A percentile compares a stretch with the other conserved stretches of the same genome.
These are phyloP conservation scores for Pseudorhiza aurosa DNA, from an alignment of 30 jellyfish, hydroid and myxozoan genomes.

Conservation along the genomic window DNA sequence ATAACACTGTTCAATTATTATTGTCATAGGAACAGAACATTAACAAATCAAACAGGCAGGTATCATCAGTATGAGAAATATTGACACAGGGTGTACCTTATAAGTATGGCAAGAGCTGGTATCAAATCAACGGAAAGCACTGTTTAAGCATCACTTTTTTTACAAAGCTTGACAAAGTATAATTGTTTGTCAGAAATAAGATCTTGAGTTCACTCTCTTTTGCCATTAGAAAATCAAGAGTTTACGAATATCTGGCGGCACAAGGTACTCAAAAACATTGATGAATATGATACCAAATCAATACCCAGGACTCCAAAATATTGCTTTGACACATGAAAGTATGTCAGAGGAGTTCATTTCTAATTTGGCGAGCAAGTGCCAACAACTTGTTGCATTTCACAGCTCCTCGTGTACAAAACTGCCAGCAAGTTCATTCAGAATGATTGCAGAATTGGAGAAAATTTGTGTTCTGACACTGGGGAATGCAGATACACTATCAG, in stretches of 20 bases:
- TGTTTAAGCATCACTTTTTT: too few species aligned
- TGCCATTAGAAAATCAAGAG: constrained; percentile 65
- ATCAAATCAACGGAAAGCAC: too few species aligned
- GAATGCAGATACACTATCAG: constrained; percentile 58
- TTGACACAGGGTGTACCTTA: too few species aligned
- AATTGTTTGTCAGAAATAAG: too few species aligned
- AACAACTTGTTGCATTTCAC: constrained; percentile 18
- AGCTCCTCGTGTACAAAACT: constrained; percentile 38
- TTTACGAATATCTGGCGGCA: constrained; percentile 36
- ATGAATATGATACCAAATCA: constrained; percentile 39
- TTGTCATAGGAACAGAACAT: too few species aligned
- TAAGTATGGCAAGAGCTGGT: too few species aligned
- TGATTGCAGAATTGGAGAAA: neutral
- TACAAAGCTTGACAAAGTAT: too few species aligned
- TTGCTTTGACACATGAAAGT: constrained; percentile 27
- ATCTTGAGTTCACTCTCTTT: too few species aligned
- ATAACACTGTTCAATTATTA: too few species aligned
- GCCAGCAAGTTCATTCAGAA: constrained; percentile 16
- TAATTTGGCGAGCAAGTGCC: constrained; percentile 16
- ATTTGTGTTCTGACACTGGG: constrained; percentile 36
- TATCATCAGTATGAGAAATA: too few species aligned
- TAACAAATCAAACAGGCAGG: too few species aligned
- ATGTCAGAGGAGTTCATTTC: constrained; percentile 30
- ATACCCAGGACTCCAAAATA: constrained; percentile 42
- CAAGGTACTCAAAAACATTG: constrained; percentile 36